Percentiles rank a stretch among this genome's conserved stretches.
These are phyloP conservation scores for Rhinatrema bivittatum DNA, from an alignment of 2,797 vertebrate species.

Conservation along the genomic window DNA sequence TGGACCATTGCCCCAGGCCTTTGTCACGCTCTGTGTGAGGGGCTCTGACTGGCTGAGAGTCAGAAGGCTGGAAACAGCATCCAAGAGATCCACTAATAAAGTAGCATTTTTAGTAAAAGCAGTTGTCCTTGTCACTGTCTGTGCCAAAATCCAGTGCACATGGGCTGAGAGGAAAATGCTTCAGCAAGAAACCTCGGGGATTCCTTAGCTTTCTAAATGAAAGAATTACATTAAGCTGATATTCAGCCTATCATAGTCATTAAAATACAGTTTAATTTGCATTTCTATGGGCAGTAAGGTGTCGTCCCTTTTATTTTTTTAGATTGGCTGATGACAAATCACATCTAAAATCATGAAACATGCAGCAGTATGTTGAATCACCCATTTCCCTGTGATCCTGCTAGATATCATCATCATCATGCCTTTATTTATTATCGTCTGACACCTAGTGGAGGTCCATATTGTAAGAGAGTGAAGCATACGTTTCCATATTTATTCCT, in stretches of 20 bases:
- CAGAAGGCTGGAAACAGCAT: no score
- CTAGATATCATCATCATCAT: neutral
- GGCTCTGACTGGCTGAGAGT: no score
- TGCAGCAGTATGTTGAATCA: neutral
- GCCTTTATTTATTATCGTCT: neutral
- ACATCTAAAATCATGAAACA: neutral
- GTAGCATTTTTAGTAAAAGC: no score
- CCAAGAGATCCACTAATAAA: no score
- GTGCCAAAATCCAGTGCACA: neutral
- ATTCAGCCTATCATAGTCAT: conserved; percentile 12
- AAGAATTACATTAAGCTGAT: conserved; percentile 6
- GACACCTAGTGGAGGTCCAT: neutral
- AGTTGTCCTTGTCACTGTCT: neutral
- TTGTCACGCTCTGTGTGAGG: no score
- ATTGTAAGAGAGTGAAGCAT: neutral
- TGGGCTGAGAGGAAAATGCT: conserved; percentile 1
- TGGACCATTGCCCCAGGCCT: no score
- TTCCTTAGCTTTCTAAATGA: conserved; percentile 9
- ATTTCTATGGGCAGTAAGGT: no score
- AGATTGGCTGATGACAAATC: neutral
- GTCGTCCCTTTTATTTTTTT: no score
- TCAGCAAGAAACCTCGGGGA: conserved; percentile 6
- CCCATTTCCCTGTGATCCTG: neutral
- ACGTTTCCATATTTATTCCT: neutral
- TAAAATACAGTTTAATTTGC: no score